Evolutionary conservation across 2,888 invertebrate species (phyloP), one percentile per base, ranked within the genome.

Genomic region (Argyra leucocephala): DNA sequence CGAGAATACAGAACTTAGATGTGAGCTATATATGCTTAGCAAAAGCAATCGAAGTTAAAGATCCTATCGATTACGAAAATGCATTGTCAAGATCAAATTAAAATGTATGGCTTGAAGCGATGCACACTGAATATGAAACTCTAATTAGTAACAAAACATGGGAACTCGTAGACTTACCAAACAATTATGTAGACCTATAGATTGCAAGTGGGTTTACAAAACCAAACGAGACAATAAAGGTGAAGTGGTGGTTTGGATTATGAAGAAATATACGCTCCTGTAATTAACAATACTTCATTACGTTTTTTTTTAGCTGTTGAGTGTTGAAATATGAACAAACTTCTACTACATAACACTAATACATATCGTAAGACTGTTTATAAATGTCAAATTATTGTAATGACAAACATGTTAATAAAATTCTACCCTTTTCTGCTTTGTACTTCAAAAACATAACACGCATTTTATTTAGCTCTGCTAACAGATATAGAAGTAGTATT

Each of bases 1-100:
- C n/a, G n/a, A n/a, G n/a, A n/a, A n/a, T n/a, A 12, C 12, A 37
- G 15, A 37, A 3, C 37, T 15, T 15, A 37, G 15, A 37, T 37
- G 15, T 37, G 10, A 37, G 12, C 3, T 37, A 37, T 15, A 3
- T 12, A 37, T 37, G 37, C 12, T 37, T 37, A 37, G 6, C 15
- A 15, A 37, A 15, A 31, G 5, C 58, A 66, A 23, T 59, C 7
- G 62, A 36, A 26, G 62, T 58, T 18, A 48, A 23, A 3, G 67
- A 68, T 66, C 68, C 69, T 6, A 62, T 24, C 18, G 67, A 65
- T 18, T 22, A 67, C 36, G 61, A 69, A 61, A 66, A 69, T 66
- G 66, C 66, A 23, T 31, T 67, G 63, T 58, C n/a, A 26, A 37
- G 62, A 22, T 22, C 65, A 18, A 58, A 64, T 61, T 62, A 68